phyloP scores from a whole-genome alignment of 2,888 invertebrate genomes.

The Drosophila putrida region DNA sequence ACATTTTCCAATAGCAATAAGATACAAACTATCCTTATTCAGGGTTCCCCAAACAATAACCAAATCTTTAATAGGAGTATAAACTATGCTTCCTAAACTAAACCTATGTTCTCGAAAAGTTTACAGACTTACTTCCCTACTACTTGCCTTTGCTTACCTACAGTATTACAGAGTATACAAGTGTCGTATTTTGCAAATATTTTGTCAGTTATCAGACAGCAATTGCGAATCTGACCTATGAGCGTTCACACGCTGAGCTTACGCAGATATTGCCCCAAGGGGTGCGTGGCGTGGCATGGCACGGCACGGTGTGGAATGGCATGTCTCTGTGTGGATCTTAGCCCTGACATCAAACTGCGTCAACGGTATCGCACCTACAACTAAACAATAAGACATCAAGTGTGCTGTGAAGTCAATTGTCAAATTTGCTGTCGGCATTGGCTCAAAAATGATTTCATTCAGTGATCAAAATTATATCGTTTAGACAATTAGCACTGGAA shows the following conservation, averaged over 20 bases:
- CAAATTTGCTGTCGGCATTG: constrained; percentile 41
- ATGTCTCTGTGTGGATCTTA: constrained; percentile 40
- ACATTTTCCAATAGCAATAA: no score
- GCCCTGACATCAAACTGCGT: constrained; percentile 79
- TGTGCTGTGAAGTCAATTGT: constrained; percentile 26
- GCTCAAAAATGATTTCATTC: constrained; percentile 24
- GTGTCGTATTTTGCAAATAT: constrained; percentile 22
- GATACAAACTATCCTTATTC: no score
- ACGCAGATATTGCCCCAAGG: constrained; percentile 43
- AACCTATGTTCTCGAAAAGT: no score
- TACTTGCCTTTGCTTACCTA: background rate
- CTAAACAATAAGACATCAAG: constrained; percentile 37
- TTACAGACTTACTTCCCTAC: background rate
- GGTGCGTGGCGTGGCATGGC: constrained; percentile 47
- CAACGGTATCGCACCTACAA: constrained; percentile 47
- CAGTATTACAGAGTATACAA: constrained; percentile 17
- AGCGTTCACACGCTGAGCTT: constrained; percentile 75
- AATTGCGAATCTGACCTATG: constrained; percentile 76
- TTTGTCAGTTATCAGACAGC: constrained; percentile 52
- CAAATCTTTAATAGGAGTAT: no score
- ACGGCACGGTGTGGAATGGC: background rate
- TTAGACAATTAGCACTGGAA: background rate
- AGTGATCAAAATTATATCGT: constrained; percentile 60
- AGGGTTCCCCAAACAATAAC: no score
- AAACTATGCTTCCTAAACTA: no score